A percentile compares a stretch with the other conserved stretches of the same genome.
These are phyloP conservation scores for Baryphthengus martii DNA, from an alignment of 2,113 vertebrate species.

Conservation along the genomic window DNA sequence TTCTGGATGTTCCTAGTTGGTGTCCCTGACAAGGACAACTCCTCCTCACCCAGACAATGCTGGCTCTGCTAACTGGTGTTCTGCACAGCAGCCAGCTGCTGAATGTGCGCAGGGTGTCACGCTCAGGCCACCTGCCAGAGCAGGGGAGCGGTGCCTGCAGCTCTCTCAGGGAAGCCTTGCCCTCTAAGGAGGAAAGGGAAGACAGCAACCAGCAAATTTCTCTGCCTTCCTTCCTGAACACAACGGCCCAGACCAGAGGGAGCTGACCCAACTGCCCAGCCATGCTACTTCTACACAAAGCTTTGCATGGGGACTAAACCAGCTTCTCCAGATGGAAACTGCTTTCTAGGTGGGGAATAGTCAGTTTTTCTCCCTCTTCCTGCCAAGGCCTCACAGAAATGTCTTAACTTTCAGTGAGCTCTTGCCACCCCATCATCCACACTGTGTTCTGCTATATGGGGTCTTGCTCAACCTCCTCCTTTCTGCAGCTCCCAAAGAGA, in stretches of 20 bases:
- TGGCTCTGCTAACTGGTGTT: not conserved
- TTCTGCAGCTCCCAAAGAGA: not conserved
- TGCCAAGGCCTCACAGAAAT: not conserved
- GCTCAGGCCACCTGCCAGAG: not conserved
- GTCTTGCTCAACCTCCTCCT: not conserved
- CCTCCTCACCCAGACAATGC: not conserved
- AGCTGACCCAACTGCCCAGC: not conserved
- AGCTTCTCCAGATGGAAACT: not conserved
- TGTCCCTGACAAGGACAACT: not conserved
- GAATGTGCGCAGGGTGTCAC: not conserved
- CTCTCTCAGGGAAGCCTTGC: not conserved
- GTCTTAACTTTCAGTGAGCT: not conserved
- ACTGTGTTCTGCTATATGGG: not conserved
- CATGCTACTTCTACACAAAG: not conserved
- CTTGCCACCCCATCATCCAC: not conserved
- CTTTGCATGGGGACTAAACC: not conserved
- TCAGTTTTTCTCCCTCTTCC: not conserved
- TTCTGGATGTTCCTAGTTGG: not conserved
- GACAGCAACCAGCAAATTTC: not conserved
- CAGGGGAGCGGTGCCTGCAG: rapidly evolving
- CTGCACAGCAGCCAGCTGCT: not conserved
- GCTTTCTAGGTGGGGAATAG: not conserved
- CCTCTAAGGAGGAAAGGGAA: not conserved
- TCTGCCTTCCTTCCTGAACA: not conserved
- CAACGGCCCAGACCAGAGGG: not conserved